Conservation (phyloP, 2,888 invertebrate genomes). For the Nasonovia ribisnigri region DNA sequence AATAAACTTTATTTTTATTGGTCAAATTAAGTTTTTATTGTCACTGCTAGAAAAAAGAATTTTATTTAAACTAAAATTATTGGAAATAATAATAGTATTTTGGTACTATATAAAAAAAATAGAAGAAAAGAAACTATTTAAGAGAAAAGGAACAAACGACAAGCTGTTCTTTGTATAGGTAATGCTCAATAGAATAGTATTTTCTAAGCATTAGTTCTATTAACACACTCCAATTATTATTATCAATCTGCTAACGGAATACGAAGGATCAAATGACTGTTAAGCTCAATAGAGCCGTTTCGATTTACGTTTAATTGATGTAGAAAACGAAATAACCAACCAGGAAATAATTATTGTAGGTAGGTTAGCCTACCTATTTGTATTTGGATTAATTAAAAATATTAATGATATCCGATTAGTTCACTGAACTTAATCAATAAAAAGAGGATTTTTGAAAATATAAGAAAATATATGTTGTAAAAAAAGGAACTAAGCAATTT, state of each 20-base stretch:
- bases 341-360: neutral
- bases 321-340: neutral
- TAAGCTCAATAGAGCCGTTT: neutral
- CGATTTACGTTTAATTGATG: conserved; percentile 15
- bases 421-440: neutral
- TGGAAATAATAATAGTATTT: neutral
- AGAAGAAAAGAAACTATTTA: neutral
- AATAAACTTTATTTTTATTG: neutral
- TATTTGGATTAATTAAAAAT: conserved; percentile 3
- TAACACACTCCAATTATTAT: conserved; percentile 23
- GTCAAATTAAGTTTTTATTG: neutral
- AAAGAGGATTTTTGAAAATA: too few species aligned
- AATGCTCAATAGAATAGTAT: neutral
- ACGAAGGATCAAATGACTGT: conserved; percentile 7
- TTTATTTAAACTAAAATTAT: neutral
- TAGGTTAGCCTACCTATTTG: neutral
- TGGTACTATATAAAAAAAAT: neutral
- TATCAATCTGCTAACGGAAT: neutral
- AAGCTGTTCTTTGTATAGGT: neutral
- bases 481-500: neutral
- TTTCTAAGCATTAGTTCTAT: conserved; percentile 24
- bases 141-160: neutral
- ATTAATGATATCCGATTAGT: neutral
- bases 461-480: neutral
- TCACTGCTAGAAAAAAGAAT: neutral